phyloP scores from a whole-genome alignment of 2,888 invertebrate species.

The Lasioglossum calceatum region DNA sequence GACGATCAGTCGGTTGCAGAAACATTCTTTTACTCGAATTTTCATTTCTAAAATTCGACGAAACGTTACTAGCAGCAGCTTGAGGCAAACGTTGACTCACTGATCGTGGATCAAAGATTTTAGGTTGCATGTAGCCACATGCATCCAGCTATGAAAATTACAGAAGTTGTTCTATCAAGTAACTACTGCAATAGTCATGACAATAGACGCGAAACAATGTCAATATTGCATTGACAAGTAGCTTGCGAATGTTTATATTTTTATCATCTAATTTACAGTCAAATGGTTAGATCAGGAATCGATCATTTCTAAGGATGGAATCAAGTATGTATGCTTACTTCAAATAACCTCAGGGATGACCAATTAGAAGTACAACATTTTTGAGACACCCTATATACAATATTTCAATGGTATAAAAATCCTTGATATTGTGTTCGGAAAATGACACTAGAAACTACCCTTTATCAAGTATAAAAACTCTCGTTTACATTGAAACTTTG shows the following conservation, averaged over 20 bases:
- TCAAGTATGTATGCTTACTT: background rate
- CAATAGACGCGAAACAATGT: background rate
- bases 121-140: slow-evolving; percentile 82
- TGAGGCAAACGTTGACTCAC: slow-evolving; percentile 76
- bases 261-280: background rate
- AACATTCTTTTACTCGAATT: slow-evolving; percentile 25
- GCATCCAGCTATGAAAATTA: slow-evolving; percentile 71
- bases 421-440: too few relatives aligned
- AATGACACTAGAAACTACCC: too few relatives aligned
- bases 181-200: background rate
- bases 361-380: too few relatives aligned
- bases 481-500: too few relatives aligned
- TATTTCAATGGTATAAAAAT: too few relatives aligned
- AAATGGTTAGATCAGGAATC: background rate
- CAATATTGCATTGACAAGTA: background rate
- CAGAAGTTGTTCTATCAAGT: background rate
- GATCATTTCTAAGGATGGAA: background rate
- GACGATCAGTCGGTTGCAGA: slow-evolving; percentile 25
- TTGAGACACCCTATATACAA: too few relatives aligned
- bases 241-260: background rate
- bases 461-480: too few relatives aligned
- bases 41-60: slow-evolving; percentile 38
- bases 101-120: slow-evolving; percentile 75
- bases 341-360: too few relatives aligned
- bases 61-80: slow-evolving; percentile 63